Evolutionary conservation across 2,888 invertebrate genomes (phyloP), one percentile per base, ranked within the genome.

Genomic region (Parapristionchus giblindavisi): DNA sequence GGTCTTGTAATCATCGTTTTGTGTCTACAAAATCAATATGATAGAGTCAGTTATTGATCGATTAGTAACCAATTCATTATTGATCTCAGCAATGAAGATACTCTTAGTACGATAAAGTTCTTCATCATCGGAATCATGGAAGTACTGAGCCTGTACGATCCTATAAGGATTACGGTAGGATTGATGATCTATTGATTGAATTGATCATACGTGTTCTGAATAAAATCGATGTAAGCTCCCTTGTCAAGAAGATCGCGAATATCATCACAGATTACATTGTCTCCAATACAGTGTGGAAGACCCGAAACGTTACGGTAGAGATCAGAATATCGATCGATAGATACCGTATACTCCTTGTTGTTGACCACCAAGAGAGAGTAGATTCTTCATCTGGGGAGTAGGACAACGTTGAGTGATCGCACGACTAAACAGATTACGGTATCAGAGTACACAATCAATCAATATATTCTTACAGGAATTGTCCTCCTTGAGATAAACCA

Each of bases 401-500:
- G 95, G 94, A 88, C 98, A 99, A 80, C 94, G 91, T 89, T 99
- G 95, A 0, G 94, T 94, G 14, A 98, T 91, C 0, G 93, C 98
- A 85, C 99, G 92, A 77, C 96, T 97, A 87, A 52, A 90, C n/a
- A n/a, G n/a, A n/a, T n/a, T n/a, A n/a, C n/a, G n/a, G n/a, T n/a
- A n/a, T n/a, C n/a, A 89, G 76, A 21, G n/a, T 17, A 3, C 0
- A 40, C 43, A 1, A 54, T 43, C 51, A 6, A 32, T 36, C 21
- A 3, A 3, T 43, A 2, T 36, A n/a, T 80, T 91, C 92, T 92
- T 91, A 96, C 94, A 97, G 88, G 89, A 99, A 98, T 89, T 97
- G 96, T 77, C 93, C 93, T 75, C 98, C 99, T 90, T 99, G 99
- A 0, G 97, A 97, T 88, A 99, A 96, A 24, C 99, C 99, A 79